A percentile compares a stretch with the other conserved stretches of the same genome.
Conservation (phyloP, 2,888 invertebrate genomes). For the Caenorhabditis drosophilae region DNA sequence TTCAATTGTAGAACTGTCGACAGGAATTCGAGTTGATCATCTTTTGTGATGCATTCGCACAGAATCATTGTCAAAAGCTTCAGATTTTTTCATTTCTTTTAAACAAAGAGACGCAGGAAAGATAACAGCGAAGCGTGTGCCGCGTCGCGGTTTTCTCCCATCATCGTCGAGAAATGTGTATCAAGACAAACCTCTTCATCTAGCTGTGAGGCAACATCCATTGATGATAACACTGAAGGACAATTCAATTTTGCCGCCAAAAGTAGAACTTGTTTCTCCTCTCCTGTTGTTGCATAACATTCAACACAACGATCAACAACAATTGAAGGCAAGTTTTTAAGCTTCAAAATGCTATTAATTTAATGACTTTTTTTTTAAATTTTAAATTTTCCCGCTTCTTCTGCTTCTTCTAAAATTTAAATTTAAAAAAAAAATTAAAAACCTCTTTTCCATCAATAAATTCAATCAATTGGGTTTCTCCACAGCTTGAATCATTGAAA, state of each 20-base stretch:
- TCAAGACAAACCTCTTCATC: too few relatives aligned
- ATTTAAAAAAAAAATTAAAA: too few relatives aligned
- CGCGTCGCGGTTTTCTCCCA: too few relatives aligned
- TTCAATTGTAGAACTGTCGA: conserved; percentile 41
- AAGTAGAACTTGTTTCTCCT: conserved; percentile 43
- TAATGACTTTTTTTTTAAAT: conserved; percentile 1
- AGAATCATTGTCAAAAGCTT: conserved; percentile 38
- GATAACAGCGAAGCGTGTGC: too few relatives aligned
- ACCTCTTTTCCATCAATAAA: conserved; percentile 34
- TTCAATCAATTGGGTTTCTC: conserved; percentile 41
- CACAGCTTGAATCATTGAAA: conserved; percentile 24
- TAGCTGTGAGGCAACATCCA: conserved; percentile 42
- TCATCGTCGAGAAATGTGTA: too few relatives aligned
- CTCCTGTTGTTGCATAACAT: conserved; percentile 37
- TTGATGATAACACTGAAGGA: conserved; percentile 46
- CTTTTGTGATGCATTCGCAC: conserved; percentile 44
- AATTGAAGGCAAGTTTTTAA: conserved; percentile 29
- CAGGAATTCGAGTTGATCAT: conserved; percentile 47
- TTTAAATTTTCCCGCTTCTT: background rate
- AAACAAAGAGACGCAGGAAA: too few relatives aligned
- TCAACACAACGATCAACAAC: conserved; percentile 48
- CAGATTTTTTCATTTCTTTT: too few relatives aligned
- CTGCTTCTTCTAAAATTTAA: too few relatives aligned
- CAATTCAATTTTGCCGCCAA: conserved; percentile 57
- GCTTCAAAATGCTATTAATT: too few relatives aligned